phyloP scores from a whole-genome alignment of 2,113 vertebrate genomes.

The Ptyas mucosa region DNA sequence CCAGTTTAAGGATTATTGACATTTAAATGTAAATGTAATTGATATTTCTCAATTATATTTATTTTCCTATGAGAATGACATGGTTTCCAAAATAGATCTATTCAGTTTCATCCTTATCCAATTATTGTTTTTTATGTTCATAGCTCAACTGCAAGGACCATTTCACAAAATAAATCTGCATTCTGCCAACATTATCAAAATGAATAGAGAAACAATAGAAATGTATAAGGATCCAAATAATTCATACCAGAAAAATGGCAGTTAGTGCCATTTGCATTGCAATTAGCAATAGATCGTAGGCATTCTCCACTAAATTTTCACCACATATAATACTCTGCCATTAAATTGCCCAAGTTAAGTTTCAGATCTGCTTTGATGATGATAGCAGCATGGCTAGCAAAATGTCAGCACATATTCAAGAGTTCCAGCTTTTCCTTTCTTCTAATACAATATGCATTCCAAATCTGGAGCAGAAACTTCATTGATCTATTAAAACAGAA shows the following conservation, averaged over 20 bases:
- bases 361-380: neutral
- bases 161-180: neutral
- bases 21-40: neutral
- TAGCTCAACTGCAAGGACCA: neutral
- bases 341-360: neutral
- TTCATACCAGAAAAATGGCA: neutral
- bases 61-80: neutral
- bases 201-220: neutral
- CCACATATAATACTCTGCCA: neutral
- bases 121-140: neutral
- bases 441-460: neutral
- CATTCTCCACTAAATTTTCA: neutral
- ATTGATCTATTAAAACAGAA: neutral
- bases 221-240: neutral
- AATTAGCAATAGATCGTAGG: neutral
- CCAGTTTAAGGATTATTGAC: neutral
- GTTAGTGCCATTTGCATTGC: neutral
- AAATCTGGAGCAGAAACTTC: neutral
- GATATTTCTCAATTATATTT: neutral
- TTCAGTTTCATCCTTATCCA: neutral
- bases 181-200: neutral
- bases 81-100: neutral
- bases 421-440: neutral
- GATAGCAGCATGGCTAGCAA: neutral
- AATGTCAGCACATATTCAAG: neutral